These are phyloP conservation scores for Eriosoma lanigerum DNA, from an alignment of 1,140 invertebrate genomes.

Conservation along the genomic window DNA sequence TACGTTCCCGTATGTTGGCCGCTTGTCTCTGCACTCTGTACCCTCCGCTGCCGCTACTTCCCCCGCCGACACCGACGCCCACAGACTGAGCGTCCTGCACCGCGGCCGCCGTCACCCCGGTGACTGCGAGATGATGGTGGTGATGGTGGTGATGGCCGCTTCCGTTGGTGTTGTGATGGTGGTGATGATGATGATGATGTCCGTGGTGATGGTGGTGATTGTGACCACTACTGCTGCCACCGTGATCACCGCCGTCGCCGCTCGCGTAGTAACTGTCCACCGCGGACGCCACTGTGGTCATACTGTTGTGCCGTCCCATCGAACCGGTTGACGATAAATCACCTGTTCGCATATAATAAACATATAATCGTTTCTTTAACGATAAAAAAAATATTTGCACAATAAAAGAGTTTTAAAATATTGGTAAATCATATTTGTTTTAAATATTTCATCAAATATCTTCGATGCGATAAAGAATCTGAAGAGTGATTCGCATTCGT, in stretches of 20 bases:
- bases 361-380: background rate
- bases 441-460: no score
- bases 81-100: background rate
- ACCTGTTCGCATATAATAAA: background rate
- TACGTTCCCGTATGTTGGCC: slow-evolving; percentile 89
- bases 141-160: background rate
- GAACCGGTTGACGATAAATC: slow-evolving; percentile 41
- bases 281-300: background rate
- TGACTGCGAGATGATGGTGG: background rate
- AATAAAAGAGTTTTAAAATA: no score
- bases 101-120: no score
- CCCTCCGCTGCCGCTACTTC: slow-evolving; percentile 65
- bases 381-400: no score
- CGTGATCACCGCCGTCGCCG: background rate
- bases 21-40: slow-evolving; percentile 86
- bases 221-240: background rate
- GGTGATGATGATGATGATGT: slow-evolving; percentile 1
- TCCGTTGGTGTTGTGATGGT: slow-evolving; percentile 49
- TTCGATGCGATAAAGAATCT: no score
- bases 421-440: no score
- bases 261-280: background rate
- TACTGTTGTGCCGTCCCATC: slow-evolving; percentile 10
- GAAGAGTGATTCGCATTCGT: no score
- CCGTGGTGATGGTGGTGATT: background rate
- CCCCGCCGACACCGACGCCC: slow-evolving; percentile 56